Base-by-base conservation (phyloP, 2,888 invertebrate genomes). In the Chorisops tibialis region DNA sequence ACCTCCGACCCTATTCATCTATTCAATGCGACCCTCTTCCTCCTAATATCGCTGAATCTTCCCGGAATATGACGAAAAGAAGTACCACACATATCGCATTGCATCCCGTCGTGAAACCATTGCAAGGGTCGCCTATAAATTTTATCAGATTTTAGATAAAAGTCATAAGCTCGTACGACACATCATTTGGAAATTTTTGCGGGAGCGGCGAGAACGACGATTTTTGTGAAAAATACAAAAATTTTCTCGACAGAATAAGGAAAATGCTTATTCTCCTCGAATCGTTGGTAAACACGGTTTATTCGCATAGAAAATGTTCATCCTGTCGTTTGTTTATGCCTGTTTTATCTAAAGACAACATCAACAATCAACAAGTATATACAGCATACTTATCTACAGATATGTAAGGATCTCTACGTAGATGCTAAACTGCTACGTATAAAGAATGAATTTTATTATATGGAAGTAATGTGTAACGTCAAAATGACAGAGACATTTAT, bases 101-200 rank as follows among this genome's bases (percentile, higher is more conserved):
- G 45, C 56, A 56, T 56, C 45, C 45, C 56, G 45, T 56, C 45
- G 45, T 30, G 56, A 30, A 24, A 45, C 43, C 16, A 12, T 30
- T 56, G 56, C 56, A 43, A 56, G 43, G 56, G 45, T 56, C 43
- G 35, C 30, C 43, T 56, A 56, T 56, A 56, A 56, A 56, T 45
- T 43, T 56, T 56, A 56, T 56, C 56, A 45, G 56, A 56, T 56
- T 56, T 56, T 35, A 56, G 56, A 56, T 56, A 56, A 56, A 45
- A 22, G 30, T 43, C 45, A 56, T 56, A 56, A 56, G 18, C 45
- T 56, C 56, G 14, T 56, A 35, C 45, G 56, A 56, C 56, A 56
- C 56, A 56, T 43, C 56, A 45, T 43, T 56, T 56, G 14, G 24
- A 24, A 56, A 56, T 56, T 6, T 6, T n/a, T 43, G 16, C 12